Percentiles rank a stretch among this genome's conserved stretches.
Evolutionary conservation across 2,113 vertebrate species (phyloP).

Genomic region (Rhipidura dahli): DNA sequence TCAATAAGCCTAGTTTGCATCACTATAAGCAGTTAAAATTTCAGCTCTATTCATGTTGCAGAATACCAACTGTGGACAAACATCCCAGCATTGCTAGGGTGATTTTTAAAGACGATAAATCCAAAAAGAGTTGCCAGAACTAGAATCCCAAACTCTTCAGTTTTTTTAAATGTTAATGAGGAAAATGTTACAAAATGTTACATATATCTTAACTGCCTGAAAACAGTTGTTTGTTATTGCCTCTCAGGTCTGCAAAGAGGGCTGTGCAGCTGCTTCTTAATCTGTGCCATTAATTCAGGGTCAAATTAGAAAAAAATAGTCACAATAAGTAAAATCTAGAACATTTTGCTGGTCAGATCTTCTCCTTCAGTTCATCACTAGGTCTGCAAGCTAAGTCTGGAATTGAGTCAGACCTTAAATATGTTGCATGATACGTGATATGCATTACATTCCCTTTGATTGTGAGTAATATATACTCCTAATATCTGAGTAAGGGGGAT

Average conservation of each 20-base stretch:
- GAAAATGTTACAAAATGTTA: background rate
- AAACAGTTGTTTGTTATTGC: background rate
- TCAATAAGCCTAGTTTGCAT: background rate
- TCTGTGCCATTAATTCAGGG: background rate
- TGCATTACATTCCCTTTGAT: background rate
- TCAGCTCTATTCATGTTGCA: background rate
- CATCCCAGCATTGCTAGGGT: background rate
- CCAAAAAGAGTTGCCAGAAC: background rate
- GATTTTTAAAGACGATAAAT: background rate
- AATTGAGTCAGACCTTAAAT: conserved; percentile 4
- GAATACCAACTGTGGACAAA: background rate
- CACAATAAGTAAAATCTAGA: background rate
- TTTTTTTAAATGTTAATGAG: background rate
- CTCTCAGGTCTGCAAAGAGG: background rate
- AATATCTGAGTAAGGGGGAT: background rate
- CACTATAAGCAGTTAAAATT: conserved; percentile 4
- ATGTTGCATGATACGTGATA: background rate
- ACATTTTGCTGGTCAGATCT: background rate
- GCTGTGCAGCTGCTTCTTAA: background rate
- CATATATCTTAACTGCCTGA: background rate
- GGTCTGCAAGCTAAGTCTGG: background rate
- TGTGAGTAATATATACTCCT: background rate
- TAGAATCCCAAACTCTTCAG: background rate
- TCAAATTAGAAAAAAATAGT: background rate
- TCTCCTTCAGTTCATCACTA: background rate